Base-by-base conservation (phyloP, 2,888 invertebrate genomes). In the Sarcophaga carnaria region DNA sequence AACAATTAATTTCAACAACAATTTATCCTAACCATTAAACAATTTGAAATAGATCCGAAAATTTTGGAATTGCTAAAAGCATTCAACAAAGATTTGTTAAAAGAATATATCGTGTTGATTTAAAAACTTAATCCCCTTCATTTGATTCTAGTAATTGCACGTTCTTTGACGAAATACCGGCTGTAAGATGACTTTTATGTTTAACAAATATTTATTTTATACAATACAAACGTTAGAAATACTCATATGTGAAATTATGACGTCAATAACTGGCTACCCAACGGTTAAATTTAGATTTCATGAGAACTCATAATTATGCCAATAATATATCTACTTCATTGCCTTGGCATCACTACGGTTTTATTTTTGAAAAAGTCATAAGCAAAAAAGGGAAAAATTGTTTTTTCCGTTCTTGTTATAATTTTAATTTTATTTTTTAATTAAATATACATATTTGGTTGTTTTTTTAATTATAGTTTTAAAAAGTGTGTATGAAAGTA, bases 251-350 rank as follows among this genome's bases (percentile, higher is more conserved):
- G 37, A 37, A 37, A 37, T 37, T 37, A 37, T 37, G 37, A 54
- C 17, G 54, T 54, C 54, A 54, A 2, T 17, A 54, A 54, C 54
- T 54, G 54, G 17, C 54, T 14, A 54, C 4, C 49, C 1, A 17
- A 54, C 54, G 17, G 27, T n/a, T 75, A 66, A 76, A 76, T 27
- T 49, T 66, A 66, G 76, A 76, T n/a, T 76, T 76, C n/a, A 66
- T 8, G 17, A 49, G 76, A 66, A 64, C 47, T 75, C 5, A 75
- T n/a, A 25, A n/a, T 64, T 54, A 64, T 64, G 17, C 62, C n/a
- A 49, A 47, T 62, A 75, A 62, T 72, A 70, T 22, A 54, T 54
- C 4, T 3, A 0, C 1, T 14, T 54, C 0, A 54, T 54, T 54
- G 17, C 17, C 4, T 3, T 12, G 54, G 17, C 54, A 14, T 54